Evolutionary conservation across 53 echinoderm and acorn worm genomes (phyloP).

Genomic region (Echinometra lucunter): DNA sequence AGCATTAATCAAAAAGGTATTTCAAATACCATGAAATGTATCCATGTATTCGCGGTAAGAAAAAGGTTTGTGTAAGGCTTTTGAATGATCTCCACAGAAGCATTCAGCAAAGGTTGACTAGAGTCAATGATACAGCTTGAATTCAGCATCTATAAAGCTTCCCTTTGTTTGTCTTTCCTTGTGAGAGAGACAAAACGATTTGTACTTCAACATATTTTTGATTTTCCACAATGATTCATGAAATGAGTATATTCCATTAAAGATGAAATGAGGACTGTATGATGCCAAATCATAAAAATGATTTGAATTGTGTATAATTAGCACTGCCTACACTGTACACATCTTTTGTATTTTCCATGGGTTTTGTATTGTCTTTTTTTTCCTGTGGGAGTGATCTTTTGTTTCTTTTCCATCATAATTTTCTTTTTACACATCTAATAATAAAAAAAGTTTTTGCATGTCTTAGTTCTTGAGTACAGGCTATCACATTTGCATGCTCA

Average conservation of each 20-base stretch:
- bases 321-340: background rate
- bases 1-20: too few relatives aligned
- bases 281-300: background rate
- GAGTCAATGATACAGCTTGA: too few relatives aligned
- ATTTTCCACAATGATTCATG: background rate
- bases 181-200: background rate
- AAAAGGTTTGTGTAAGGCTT: too few relatives aligned
- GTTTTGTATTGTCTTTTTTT: constrained; percentile 13
- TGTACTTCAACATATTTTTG: background rate
- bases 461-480: constrained; percentile 38
- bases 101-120: too few relatives aligned
- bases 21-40: too few relatives aligned
- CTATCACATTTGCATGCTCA: constrained; percentile 21
- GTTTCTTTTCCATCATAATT: constrained; percentile 33
- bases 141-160: background rate
- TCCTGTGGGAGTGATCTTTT: constrained; percentile 47
- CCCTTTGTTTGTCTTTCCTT: background rate
- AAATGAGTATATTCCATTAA: background rate
- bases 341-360: constrained; percentile 42
- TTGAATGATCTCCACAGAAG: too few relatives aligned
- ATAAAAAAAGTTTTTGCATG: constrained; percentile 4
- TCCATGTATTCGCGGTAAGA: too few relatives aligned
- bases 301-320: constrained; percentile 10
- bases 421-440: background rate
- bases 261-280: background rate